Conservation (phyloP, 1,140 invertebrate genomes). For the Colletes gigas region DNA sequence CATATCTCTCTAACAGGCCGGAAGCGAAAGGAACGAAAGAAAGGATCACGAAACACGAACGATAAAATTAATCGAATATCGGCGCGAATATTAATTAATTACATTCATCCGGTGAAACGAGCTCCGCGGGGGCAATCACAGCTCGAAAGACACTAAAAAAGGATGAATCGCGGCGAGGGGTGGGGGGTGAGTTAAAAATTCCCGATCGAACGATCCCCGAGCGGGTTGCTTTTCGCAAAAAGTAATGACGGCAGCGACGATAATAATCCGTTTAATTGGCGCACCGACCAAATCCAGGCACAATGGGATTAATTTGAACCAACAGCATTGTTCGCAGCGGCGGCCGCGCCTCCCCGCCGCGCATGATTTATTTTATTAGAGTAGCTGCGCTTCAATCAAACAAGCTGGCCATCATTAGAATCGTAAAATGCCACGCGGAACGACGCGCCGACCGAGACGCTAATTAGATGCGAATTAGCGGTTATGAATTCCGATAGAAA, state of each 20-base stretch:
- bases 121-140: slow-evolving; percentile 34
- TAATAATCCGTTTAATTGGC: slow-evolving; percentile 70
- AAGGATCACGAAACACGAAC: slow-evolving; percentile 5
- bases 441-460: slow-evolving; percentile 45
- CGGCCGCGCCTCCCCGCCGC: slow-evolving; percentile 52
- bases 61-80: slow-evolving; percentile 47
- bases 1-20: slow-evolving; percentile 8
- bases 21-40: background rate
- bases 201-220: slow-evolving; percentile 39
- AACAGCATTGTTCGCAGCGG: slow-evolving; percentile 62
- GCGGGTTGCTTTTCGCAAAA: slow-evolving; percentile 62
- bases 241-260: slow-evolving; percentile 68
- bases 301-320: slow-evolving; percentile 70
- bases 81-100: slow-evolving; percentile 50
- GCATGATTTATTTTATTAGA: slow-evolving; percentile 71
- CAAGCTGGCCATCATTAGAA: slow-evolving; percentile 67
- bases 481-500: slow-evolving; percentile 50
- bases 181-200: slow-evolving; percentile 40
- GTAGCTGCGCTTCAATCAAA: slow-evolving; percentile 65
- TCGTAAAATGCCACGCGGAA: slow-evolving; percentile 59
- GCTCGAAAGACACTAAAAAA: slow-evolving; percentile 34
- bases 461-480: slow-evolving; percentile 63
- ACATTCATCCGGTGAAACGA: slow-evolving; percentile 44
- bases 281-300: slow-evolving; percentile 67
- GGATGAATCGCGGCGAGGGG: background rate